Evolutionary conservation across 92 coral and sea anemone genomes (phyloP).

Genomic region (Siderastrea radians): DNA sequence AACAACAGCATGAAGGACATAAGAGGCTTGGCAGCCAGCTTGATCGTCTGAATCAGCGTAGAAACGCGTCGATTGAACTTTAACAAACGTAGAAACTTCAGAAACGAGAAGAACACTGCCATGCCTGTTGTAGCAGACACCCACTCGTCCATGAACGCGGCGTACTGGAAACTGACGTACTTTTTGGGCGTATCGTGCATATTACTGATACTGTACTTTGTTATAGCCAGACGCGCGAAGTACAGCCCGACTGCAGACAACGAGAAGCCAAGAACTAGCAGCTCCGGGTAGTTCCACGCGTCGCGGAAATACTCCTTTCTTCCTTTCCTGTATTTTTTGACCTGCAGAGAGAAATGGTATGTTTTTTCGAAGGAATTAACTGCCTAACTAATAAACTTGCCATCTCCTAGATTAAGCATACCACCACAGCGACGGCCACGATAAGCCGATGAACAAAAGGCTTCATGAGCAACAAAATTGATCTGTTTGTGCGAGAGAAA

Average conservation of each 20-base stretch:
- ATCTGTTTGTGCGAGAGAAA: too few relatives aligned
- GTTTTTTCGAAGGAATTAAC: not conserved
- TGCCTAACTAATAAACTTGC: slow-evolving; percentile 4
- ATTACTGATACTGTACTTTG: slow-evolving; percentile 63
- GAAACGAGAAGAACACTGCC: slow-evolving; percentile 94
- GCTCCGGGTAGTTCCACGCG: slow-evolving; percentile 90
- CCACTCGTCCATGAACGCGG: slow-evolving; percentile 95
- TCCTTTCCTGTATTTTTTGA: slow-evolving; percentile 81
- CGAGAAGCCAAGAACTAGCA: slow-evolving; percentile 84
- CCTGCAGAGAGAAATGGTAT: slow-evolving; percentile 4
- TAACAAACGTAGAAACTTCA: slow-evolving; percentile 90
- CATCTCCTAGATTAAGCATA: not conserved
- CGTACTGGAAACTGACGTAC: slow-evolving; percentile 94
- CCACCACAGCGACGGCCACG: too few relatives aligned
- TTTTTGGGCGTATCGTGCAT: slow-evolving; percentile 69
- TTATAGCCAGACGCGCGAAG: slow-evolving; percentile 72
- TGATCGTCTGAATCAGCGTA: slow-evolving; percentile 77
- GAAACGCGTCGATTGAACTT: slow-evolving; percentile 96
- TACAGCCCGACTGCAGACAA: slow-evolving; percentile 69
- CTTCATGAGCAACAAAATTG: too few relatives aligned
- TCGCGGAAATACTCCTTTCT: slow-evolving; percentile 79
- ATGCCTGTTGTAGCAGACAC: slow-evolving; percentile 85
- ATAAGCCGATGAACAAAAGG: too few relatives aligned
- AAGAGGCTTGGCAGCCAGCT: slow-evolving; percentile 79
- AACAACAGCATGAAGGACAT: slow-evolving; percentile 83